Evolutionary conservation across 30 jellyfish, hydroid and myxozoan genomes (phyloP).

Genomic region (Mastigias papua): DNA sequence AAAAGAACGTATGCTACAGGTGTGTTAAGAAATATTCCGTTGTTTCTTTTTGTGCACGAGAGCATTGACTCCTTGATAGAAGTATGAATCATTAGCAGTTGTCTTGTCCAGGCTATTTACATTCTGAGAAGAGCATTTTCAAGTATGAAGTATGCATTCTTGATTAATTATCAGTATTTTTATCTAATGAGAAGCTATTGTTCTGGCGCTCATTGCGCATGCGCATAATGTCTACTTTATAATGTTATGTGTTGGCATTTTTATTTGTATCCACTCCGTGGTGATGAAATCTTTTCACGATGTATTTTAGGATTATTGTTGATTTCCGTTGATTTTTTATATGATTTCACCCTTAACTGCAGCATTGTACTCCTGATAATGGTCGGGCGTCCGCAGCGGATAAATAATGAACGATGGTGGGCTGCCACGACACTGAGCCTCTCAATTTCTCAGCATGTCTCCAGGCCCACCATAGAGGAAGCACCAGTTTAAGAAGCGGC

Average conservation of each 20-base stretch:
- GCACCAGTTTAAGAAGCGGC: conserved; percentile 52
- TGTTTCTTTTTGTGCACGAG: not conserved
- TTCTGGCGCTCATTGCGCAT: not conserved
- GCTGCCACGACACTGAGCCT: conserved; percentile 60
- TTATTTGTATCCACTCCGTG: not conserved
- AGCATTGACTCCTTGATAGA: too few relatives aligned
- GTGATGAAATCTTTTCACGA: not conserved
- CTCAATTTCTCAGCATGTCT: conserved; percentile 1
- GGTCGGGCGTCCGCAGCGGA: too few relatives aligned
- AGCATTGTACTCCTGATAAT: not conserved
- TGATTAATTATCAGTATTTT: too few relatives aligned
- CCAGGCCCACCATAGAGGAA: conserved; percentile 35
- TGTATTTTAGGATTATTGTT: not conserved
- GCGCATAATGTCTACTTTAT: not conserved
- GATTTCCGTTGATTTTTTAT: not conserved
- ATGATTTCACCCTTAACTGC: not conserved
- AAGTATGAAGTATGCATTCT: too few relatives aligned
- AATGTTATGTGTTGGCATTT: not conserved
- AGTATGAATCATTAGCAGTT: too few relatives aligned
- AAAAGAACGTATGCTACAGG: conserved; percentile 72
- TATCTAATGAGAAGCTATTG: too few relatives aligned
- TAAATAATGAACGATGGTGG: too few relatives aligned
- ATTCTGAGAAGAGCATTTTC: too few relatives aligned
- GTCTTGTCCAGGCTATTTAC: too few relatives aligned
- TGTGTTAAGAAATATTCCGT: not conserved